A percentile compares a stretch with the other conserved stretches of the same genome.
Conservation (phyloP, 2,797 vertebrate genomes). For the Hemibagrus guttatus region DNA sequence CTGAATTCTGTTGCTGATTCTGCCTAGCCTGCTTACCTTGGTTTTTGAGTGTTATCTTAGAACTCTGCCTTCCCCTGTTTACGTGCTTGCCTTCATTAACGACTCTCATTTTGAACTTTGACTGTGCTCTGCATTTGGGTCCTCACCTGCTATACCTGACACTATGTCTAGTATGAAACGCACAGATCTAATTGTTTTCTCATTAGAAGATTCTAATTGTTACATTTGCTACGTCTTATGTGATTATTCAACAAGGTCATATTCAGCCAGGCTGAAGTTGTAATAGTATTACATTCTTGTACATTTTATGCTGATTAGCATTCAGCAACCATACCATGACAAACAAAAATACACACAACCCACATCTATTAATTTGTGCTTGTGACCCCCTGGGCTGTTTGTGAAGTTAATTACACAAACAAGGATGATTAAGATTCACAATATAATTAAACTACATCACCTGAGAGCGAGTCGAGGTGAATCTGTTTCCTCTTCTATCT, state of each 20-base stretch:
- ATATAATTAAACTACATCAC: constrained; percentile 14
- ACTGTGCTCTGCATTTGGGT: too few relatives aligned
- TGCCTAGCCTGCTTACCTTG: too few relatives aligned
- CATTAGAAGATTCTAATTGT: not conserved
- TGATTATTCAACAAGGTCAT: not conserved
- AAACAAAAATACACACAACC: constrained; percentile 4
- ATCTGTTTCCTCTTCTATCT: not conserved
- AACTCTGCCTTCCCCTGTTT: too few relatives aligned
- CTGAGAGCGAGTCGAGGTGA: not conserved
- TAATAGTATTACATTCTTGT: not conserved
- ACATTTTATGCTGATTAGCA: constrained; percentile 19
- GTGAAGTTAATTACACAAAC: constrained; percentile 29
- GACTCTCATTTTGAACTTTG: too few relatives aligned
- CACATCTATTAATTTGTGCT: constrained; percentile 10
- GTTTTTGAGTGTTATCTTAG: too few relatives aligned
- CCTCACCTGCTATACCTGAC: too few relatives aligned
- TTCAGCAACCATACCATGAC: not conserved
- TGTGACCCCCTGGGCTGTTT: not conserved
- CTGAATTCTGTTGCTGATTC: too few relatives aligned
- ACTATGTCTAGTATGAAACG: not conserved
- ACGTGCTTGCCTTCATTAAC: too few relatives aligned
- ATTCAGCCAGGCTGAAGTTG: not conserved
- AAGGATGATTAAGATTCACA: constrained; percentile 13
- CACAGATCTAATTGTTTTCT: not conserved
- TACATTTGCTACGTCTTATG: not conserved